Conservation (phyloP, 2,113 vertebrate genomes). For the Panthera leo region DNA sequence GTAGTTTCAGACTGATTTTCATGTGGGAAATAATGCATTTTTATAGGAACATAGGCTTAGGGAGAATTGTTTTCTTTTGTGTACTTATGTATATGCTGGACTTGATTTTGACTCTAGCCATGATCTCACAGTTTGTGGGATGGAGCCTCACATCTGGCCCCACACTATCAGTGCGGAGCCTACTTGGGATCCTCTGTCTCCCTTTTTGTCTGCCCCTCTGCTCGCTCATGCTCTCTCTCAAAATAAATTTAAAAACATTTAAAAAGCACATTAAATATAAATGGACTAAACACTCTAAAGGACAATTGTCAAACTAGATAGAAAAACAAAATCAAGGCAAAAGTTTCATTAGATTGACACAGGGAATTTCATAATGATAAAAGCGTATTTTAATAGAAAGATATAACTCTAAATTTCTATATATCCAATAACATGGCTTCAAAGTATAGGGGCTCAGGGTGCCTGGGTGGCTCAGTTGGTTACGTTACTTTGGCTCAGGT, state of each 20-base stretch:
- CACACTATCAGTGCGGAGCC: neutral
- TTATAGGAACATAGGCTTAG: neutral
- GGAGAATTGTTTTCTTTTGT: neutral
- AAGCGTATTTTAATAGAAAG: neutral
- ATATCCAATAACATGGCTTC: neutral
- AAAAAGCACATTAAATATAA: slow-evolving; percentile 7
- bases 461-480: too few species aligned
- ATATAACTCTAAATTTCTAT: neutral
- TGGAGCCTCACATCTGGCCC: neutral
- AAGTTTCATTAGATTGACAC: neutral
- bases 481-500: too few species aligned
- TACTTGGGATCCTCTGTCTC: neutral
- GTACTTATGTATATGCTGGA: neutral
- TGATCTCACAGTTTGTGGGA: neutral
- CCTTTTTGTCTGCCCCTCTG: neutral
- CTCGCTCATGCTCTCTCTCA: neutral
- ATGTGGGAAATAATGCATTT: neutral
- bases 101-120: neutral
- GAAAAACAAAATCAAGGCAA: slow-evolving; percentile 29
- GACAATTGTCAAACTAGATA: neutral
- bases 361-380: slow-evolving; percentile 19
- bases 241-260: slow-evolving; percentile 18
- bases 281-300: neutral
- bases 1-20: slow-evolving; percentile 1
- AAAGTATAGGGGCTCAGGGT: neutral